Percentiles rank a stretch among this genome's conserved stretches.
Evolutionary conservation across 2,113 vertebrate genomes (phyloP).

Genomic region (Halcyon malimbica): DNA sequence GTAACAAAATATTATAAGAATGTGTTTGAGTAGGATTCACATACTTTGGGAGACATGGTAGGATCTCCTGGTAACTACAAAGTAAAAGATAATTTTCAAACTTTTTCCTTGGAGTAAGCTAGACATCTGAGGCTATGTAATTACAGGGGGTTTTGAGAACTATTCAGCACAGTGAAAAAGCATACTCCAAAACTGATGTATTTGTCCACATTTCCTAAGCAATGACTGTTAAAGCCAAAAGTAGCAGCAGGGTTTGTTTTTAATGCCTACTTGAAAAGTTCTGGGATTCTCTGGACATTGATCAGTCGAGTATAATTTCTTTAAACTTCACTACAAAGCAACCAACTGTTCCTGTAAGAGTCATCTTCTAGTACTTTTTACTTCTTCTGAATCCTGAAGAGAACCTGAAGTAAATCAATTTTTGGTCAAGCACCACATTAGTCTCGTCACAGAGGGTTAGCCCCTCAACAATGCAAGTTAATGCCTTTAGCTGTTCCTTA

Average conservation of each 20-base stretch:
- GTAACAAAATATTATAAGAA: background rate
- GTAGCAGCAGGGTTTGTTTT: background rate
- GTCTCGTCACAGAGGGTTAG: background rate
- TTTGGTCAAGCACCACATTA: slow-evolving; percentile 43
- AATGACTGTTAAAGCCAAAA: background rate
- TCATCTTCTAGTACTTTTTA: background rate
- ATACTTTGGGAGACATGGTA: background rate
- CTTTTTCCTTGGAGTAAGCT: background rate
- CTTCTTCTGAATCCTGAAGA: background rate
- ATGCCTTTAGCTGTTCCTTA: background rate
- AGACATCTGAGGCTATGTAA: background rate
- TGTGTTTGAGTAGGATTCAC: background rate
- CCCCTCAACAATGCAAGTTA: background rate
- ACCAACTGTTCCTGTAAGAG: background rate
- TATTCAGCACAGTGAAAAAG: background rate
- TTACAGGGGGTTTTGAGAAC: background rate
- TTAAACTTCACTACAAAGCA: background rate
- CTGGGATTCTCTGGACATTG: background rate
- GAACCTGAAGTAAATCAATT: background rate
- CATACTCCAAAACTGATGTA: background rate
- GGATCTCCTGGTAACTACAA: background rate
- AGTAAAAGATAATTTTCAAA: background rate
- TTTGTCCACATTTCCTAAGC: background rate
- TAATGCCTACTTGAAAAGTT: background rate
- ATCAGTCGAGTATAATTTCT: background rate